phyloP scores from a whole-genome alignment of 2,797 vertebrate genomes.

The Rhabdomys pumilio region DNA sequence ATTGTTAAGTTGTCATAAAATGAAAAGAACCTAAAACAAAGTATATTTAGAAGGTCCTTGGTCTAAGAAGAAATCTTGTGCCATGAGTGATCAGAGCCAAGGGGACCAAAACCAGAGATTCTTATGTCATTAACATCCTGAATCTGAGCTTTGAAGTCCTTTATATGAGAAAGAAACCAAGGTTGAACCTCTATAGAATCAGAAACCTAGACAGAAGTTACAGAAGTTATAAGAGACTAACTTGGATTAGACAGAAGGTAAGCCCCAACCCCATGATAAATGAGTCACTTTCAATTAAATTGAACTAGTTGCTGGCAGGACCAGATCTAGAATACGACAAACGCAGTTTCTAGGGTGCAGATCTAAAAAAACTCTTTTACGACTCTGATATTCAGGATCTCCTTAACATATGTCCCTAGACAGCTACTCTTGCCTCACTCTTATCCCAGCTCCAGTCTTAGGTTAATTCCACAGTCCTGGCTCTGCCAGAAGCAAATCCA shows the following conservation, averaged over 20 bases:
- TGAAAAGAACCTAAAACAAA: conserved; percentile 43
- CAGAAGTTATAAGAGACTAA: background rate
- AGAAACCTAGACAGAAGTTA: background rate
- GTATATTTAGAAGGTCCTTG: background rate
- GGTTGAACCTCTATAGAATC: background rate
- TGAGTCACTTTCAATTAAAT: background rate
- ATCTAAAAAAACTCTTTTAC: background rate
- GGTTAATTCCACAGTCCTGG: background rate
- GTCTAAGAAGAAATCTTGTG: background rate
- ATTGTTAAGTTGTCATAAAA: conserved; percentile 43
- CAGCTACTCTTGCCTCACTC: background rate
- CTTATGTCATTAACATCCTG: background rate
- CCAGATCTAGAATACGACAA: background rate
- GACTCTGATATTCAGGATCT: background rate
- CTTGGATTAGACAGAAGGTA: background rate
- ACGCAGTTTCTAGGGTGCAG: background rate
- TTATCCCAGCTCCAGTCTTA: background rate
- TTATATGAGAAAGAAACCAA: background rate
- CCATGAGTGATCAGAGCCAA: background rate
- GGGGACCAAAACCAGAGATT: background rate
- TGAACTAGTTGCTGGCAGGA: background rate
- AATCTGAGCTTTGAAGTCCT: background rate
- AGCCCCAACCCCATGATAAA: background rate
- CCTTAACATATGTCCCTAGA: background rate
- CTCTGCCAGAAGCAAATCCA: background rate